Evolutionary conservation across 2,888 invertebrate species (phyloP), one percentile per base, ranked within the genome.

Genomic region (Cheilosia pagana): DNA sequence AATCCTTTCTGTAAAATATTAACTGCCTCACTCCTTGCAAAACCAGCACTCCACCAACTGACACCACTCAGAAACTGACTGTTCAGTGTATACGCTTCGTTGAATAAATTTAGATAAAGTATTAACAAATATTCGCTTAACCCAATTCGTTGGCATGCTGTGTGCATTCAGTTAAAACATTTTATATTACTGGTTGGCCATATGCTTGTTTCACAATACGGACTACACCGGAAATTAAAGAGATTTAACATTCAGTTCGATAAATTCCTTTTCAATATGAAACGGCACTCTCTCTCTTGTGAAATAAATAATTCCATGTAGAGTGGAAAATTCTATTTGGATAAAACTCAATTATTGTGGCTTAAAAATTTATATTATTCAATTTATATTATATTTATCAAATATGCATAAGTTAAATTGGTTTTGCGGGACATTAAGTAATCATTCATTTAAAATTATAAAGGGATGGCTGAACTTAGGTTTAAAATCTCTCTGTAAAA

Each of bases 61-160:
- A 31, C 68, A 57, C 68, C 68, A 68, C 31, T 10, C 45, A 25
- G 6, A 23, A 21, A 31, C 12, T 12, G 4, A 53, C 43, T 43
- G 16, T 45, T 1, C 43, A 3, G 48, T 48, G 67, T 53, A 67
- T 21, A 41, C 70, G 59, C 59, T 25, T 50, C 39, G 57, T 21
- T 70, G 70, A 45, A 68, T 68, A 68, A 12, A 57, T 68, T 70
- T 53, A 70, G 48, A 25, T 59, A 70, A 70, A 70, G 45, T 50
- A 59, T 59, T 48, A 59, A 53, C 35, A 70, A 70, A 48, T 35
- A 59, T 48, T 50, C 48, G 12, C 48, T 43, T 43, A 67, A 23
- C 67, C 53, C 12, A 23, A 23, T 43, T 45, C n/a, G 16, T 31
- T 25, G 25, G 3, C 16, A 45, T 60, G 3, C 45, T 45, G 31